phyloP scores from a whole-genome alignment of 2,888 invertebrate genomes.

The Aspidiotus destructor region DNA sequence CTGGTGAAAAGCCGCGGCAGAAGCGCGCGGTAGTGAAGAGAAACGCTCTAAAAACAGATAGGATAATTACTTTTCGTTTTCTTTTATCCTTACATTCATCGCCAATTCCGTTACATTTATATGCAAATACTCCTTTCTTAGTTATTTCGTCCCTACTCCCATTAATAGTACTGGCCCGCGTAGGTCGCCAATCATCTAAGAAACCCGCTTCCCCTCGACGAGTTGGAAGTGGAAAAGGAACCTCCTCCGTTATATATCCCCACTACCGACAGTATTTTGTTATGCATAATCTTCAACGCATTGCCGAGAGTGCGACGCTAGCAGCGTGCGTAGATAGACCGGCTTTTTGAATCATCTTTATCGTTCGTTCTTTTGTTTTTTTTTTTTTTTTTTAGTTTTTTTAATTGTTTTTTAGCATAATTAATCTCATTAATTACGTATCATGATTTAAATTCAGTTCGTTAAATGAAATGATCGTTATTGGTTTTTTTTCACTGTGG shows the following conservation, averaged over 20 bases:
- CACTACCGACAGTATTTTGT: conserved; percentile 17
- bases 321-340: conserved; percentile 21
- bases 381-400: conserved; percentile 17
- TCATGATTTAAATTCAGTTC: background rate
- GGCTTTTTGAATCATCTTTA: conserved; percentile 2
- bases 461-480: background rate
- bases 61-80: conserved; percentile 34
- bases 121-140: conserved; percentile 22
- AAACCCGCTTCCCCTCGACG: background rate
- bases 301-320: conserved; percentile 30
- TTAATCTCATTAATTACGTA: conserved; percentile 7
- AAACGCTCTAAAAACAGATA: conserved; percentile 33
- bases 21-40: background rate
- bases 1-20: background rate
- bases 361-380: conserved; percentile 11
- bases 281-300: conserved; percentile 15
- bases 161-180: conserved; percentile 18
- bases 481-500: background rate
- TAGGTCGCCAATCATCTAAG: conserved; percentile 8
- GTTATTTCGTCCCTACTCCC: background rate
- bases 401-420: conserved; percentile 1
- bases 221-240: background rate
- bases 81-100: conserved; percentile 30
- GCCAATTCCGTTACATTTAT: conserved; percentile 33
- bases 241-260: conserved; percentile 22